Base-by-base conservation (phyloP, 2,888 invertebrate genomes). In the Tetragnatha montana region DNA sequence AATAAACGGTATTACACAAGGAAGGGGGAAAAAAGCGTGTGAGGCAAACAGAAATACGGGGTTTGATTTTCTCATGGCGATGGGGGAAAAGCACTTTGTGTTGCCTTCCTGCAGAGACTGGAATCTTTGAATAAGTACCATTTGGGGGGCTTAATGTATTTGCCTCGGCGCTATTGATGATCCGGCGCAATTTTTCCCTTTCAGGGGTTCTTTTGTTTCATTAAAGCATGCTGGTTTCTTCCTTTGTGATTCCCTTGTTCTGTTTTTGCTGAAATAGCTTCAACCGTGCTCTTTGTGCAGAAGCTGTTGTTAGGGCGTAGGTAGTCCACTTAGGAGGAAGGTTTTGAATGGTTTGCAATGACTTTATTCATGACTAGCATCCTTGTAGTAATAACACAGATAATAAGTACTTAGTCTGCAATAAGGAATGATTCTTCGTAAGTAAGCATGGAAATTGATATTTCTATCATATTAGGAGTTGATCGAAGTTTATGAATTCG, bases 31-130 rank as follows among this genome's bases (percentile, higher is more conserved):
- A 60, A 85, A 75, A 50, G 68, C 73, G 73, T 8, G 21, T 76
- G 21, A 49, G 76, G 76, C 85, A 85, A 70, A 70, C 78, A 74
- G 82, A 73, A 73, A 82, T 74, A 50, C 50, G 76, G 50, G 74
- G 73, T 21, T 82, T 73, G 14, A 50, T 70, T 50, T 73, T 71
- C 60, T 60, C 10, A 60, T 35, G 35, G 47, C 14, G 17, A 7
- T 19, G 21, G 17, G 51, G 22, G 60, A 78, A 8, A 60, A 60
- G 22, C 22, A 76, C 12, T 12, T 78, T 78, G 78, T 78, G 78
- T 19, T 78, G 78, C 47, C n/a, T 78, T 76, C 47, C 17, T 60
- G 60, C 21, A 12, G 21, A 22, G 22, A 17, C 60, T 60, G 60
- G 60, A 60, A 60, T 60, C 60, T 60, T 60, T 60, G 60, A 60